These are phyloP conservation scores for Drosophila mayri DNA, from an alignment of 1,140 invertebrate species.

Conservation along the genomic window DNA sequence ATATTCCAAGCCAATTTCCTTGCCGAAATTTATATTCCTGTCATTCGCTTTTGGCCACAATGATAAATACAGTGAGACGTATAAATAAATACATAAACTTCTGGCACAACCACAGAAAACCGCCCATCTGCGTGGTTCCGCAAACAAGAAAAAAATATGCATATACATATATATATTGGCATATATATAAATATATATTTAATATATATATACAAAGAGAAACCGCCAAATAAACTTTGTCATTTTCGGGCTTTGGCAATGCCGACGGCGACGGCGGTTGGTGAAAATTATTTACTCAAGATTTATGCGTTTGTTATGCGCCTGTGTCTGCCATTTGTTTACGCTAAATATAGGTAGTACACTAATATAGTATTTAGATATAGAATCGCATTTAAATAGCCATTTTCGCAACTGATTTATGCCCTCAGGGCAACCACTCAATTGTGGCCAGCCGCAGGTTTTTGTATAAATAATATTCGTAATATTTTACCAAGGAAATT, in stretches of 20 bases:
- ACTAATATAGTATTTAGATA: constrained; percentile 28
- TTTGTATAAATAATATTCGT: constrained; percentile 38
- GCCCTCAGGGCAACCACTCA: constrained; percentile 44
- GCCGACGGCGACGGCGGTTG: constrained; percentile 13
- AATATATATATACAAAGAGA: constrained; percentile 24
- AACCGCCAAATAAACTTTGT: constrained; percentile 69
- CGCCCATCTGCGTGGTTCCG: constrained; percentile 45
- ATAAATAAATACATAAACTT: constrained; percentile 27
- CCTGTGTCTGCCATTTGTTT: constrained; percentile 11
- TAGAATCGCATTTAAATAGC: constrained; percentile 32
- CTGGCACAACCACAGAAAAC: constrained; percentile 47
- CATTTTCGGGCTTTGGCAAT: constrained; percentile 41
- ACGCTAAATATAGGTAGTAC: constrained; percentile 1
- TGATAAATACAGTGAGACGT: constrained; percentile 13
- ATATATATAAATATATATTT: constrained; percentile 5
- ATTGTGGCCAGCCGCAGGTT: constrained; percentile 63
- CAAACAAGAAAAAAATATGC: constrained; percentile 20
- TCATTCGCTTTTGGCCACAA: constrained; percentile 14
- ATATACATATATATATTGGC: background rate
- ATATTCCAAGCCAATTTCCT: constrained; percentile 1
- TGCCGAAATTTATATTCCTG: constrained; percentile 10
- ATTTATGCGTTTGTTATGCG: constrained; percentile 52
- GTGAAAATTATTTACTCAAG: constrained; percentile 56
- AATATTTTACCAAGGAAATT: constrained; percentile 11
- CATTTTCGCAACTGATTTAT: constrained; percentile 58